Percentiles rank a stretch among this genome's conserved stretches.
phyloP scores from a whole-genome alignment of 2,113 vertebrate species.

The Ameiurus melas region DNA sequence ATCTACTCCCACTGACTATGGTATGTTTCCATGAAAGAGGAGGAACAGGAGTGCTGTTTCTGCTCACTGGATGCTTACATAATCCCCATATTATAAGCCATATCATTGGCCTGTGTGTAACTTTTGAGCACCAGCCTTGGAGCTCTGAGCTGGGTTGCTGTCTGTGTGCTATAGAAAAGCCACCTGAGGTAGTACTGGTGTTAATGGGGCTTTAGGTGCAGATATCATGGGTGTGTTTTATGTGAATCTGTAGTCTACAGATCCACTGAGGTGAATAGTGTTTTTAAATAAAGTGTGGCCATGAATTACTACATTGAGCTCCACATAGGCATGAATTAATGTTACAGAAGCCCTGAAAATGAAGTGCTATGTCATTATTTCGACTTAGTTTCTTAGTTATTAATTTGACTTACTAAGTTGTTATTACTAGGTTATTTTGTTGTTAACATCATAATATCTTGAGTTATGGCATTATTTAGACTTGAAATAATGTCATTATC shows the following conservation, averaged over 20 bases:
- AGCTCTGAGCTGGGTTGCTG: slow-evolving; percentile 66
- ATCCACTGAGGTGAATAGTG: neutral
- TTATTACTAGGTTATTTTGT: neutral
- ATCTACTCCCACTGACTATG: neutral
- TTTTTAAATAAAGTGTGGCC: neutral
- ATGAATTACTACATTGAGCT: neutral
- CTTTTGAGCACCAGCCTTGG: slow-evolving; percentile 14
- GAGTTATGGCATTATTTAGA: neutral
- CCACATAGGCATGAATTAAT: neutral
- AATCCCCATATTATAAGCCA: slow-evolving; percentile 4
- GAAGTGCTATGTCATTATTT: neutral
- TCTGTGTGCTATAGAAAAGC: slow-evolving; percentile 45
- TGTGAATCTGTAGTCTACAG: neutral
- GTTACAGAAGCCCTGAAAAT: neutral
- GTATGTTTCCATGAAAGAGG: neutral
- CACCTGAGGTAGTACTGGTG: slow-evolving; percentile 30
- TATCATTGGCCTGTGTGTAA: slow-evolving; percentile 2
- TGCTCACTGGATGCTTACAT: neutral
- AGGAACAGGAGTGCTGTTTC: slow-evolving; percentile 4
- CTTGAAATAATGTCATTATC: neutral
- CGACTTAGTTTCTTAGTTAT: neutral
- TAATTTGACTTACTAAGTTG: neutral
- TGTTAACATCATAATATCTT: neutral
- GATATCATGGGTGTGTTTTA: slow-evolving; percentile 25
- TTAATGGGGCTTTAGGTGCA: slow-evolving; percentile 21